A percentile compares a stretch with the other conserved stretches of the same genome.
phyloP scores from a whole-genome alignment of 2,113 vertebrate genomes.

The pig (Sus scrofa) region DNA sequence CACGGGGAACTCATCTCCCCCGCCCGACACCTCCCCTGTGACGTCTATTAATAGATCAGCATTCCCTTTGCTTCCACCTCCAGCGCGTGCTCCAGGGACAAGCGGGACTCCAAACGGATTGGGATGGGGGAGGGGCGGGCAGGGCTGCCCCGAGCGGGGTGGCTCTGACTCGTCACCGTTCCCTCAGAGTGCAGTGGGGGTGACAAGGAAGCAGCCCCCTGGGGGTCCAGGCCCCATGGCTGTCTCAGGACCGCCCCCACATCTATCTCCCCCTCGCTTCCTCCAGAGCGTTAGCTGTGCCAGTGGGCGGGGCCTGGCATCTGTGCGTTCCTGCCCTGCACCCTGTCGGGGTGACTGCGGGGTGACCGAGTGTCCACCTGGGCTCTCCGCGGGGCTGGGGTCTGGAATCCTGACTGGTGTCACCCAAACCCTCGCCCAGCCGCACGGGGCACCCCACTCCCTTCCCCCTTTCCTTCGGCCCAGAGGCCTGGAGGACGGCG shows the following conservation, averaged over 20 bases:
- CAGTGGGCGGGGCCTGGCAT: fast-evolving
- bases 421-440: not conserved
- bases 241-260: too few species aligned
- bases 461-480: fast-evolving
- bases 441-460: fast-evolving
- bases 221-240: not conserved
- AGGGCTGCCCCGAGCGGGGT: fast-evolving
- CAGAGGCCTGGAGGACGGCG: fast-evolving
- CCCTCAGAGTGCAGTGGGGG: fast-evolving
- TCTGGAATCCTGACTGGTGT: not conserved
- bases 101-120: not conserved
- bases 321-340: fast-evolving
- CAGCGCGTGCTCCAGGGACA: not conserved
- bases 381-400: not conserved
- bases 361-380: fast-evolving
- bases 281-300: fast-evolving
- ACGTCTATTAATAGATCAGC: conserved; percentile 68
- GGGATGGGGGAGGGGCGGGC: fast-evolving
- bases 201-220: fast-evolving
- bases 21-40: not conserved
- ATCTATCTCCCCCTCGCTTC: fast-evolving
- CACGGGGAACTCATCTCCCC: not conserved
- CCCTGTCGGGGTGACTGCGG: fast-evolving
- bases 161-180: too few species aligned
- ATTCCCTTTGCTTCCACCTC: conserved; percentile 58